Conservation (phyloP, 2,113 vertebrate genomes). For the Perognathus longimembris region DNA sequence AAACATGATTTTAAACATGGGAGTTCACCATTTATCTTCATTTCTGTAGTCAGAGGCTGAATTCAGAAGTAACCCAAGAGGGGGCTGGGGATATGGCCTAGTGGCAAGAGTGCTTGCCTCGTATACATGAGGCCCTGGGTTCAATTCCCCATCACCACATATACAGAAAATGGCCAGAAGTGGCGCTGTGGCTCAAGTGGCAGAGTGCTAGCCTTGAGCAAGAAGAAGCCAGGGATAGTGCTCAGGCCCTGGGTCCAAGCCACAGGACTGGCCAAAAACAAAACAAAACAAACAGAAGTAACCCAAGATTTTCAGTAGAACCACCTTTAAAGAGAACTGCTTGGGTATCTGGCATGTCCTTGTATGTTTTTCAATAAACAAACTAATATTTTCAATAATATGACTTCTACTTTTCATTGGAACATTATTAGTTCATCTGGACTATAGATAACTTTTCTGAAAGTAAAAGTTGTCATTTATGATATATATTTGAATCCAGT, state of each 20-base stretch:
- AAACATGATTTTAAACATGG: too few species aligned
- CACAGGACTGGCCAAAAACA: too few species aligned
- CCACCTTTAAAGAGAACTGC: not conserved
- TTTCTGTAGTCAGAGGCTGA: constrained; percentile 45
- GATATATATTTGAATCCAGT: not conserved
- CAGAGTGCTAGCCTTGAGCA: too few species aligned
- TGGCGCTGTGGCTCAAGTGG: too few species aligned
- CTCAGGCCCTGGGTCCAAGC: too few species aligned
- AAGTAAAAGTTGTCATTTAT: not conserved
- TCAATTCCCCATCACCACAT: too few species aligned
- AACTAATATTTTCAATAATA: not conserved
- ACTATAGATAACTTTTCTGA: not conserved
- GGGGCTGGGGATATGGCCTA: too few species aligned
- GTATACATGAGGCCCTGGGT: too few species aligned
- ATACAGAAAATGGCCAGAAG: too few species aligned
- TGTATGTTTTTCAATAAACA: not conserved
- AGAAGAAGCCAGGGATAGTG: too few species aligned
- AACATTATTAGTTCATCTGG: not conserved
- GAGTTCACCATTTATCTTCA: constrained; percentile 50
- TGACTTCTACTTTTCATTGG: not conserved
- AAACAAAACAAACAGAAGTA: too few species aligned
- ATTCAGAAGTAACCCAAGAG: constrained; percentile 47
- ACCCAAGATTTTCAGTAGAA: not conserved
- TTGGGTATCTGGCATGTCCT: not conserved
- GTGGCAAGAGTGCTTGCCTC: too few species aligned